Conservation (phyloP, 2,113 vertebrate genomes). For the Pterophyllum scalare region DNA sequence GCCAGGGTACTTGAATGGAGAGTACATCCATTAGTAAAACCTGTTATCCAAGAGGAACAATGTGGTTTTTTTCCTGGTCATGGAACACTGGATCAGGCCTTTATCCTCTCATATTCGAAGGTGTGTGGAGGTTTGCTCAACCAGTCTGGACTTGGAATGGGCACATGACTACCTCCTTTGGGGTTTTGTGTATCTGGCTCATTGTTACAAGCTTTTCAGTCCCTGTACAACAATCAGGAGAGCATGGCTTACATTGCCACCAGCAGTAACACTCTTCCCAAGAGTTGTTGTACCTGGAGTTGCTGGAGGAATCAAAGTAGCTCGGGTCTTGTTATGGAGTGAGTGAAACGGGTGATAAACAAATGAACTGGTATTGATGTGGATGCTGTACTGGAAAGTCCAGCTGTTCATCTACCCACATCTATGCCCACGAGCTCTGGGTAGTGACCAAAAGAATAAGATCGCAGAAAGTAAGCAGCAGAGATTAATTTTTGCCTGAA, state of each 20-base stretch:
- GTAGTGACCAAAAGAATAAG: background rate
- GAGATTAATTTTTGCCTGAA: background rate
- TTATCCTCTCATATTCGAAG: too few species aligned
- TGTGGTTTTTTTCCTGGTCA: too few species aligned
- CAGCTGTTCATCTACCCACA: background rate
- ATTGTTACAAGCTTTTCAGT: too few species aligned
- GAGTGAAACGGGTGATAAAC: background rate
- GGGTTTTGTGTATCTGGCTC: background rate
- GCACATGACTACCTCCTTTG: background rate
- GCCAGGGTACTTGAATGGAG: background rate
- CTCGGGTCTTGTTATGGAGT: background rate
- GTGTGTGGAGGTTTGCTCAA: too few species aligned
- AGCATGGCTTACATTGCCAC: background rate
- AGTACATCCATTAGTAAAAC: background rate
- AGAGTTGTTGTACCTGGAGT: background rate
- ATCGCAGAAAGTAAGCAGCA: background rate
- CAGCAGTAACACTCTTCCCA: background rate
- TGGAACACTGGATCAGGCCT: too few species aligned
- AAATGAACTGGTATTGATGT: background rate
- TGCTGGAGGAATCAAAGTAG: background rate
- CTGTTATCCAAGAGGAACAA: too few species aligned
- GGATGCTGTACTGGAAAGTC: background rate
- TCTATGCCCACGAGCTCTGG: background rate
- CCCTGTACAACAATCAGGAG: background rate
- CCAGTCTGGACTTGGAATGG: background rate